phyloP scores from a whole-genome alignment of 2,797 vertebrate genomes.

The Arctocebus calabarensis region DNA sequence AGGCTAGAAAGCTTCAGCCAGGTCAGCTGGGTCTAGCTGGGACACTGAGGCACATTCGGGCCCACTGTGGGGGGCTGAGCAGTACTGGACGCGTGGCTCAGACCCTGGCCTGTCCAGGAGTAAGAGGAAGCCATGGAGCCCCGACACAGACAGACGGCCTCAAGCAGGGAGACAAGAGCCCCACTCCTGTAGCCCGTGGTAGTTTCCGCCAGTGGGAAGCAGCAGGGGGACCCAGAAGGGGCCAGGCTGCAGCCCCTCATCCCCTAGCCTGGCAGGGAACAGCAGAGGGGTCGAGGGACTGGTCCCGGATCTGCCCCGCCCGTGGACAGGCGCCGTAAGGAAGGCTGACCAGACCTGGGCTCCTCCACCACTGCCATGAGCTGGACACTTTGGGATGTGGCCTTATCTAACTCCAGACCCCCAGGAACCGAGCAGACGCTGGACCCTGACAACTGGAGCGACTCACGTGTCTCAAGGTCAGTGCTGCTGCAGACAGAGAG shows the following conservation, averaged over 20 bases:
- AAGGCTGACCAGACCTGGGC: accelerated
- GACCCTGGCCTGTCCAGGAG: accelerated
- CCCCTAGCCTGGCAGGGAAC: neutral
- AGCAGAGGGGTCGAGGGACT: accelerated
- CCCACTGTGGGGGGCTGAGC: no score
- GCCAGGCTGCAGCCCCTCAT: accelerated
- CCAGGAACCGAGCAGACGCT: accelerated
- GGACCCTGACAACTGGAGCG: no score
- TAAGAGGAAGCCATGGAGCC: neutral
- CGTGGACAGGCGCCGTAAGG: neutral
- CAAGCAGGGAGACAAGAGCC: accelerated
- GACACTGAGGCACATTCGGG: accelerated
- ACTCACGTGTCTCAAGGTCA: neutral
- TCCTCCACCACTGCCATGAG: accelerated
- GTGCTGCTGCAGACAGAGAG: accelerated
- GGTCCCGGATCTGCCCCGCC: accelerated
- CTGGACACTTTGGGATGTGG: accelerated
- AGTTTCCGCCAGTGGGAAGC: no score
- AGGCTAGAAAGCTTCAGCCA: accelerated
- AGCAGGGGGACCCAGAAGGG: no score
- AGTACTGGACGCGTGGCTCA: accelerated
- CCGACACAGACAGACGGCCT: accelerated
- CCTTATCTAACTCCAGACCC: neutral
- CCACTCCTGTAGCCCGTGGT: accelerated
- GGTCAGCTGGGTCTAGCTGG: neutral